Evolutionary conservation across 37 sponge, comb jelly and placozoan genomes (phyloP).

Genomic region (Haliclona indistincta): DNA sequence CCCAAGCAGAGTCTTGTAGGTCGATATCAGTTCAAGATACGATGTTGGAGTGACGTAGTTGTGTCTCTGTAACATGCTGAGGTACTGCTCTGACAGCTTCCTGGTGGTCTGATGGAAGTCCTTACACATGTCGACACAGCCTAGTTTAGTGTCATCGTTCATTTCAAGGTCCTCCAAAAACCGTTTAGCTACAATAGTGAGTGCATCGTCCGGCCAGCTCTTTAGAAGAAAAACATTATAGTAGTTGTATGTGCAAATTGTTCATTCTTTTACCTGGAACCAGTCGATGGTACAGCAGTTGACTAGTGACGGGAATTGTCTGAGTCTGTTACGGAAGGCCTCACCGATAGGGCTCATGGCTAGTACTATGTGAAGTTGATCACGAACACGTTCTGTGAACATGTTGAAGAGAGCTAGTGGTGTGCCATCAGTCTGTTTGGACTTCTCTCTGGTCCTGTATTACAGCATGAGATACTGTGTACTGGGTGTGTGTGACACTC

Average conservation of each 20-base stretch:
- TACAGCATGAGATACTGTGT: background rate
- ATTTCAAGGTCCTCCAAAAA: conserved; percentile 96
- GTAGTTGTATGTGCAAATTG: background rate
- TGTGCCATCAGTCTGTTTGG: conserved; percentile 98
- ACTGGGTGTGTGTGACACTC: conserved; percentile 10
- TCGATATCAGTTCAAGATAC: conserved; percentile 95
- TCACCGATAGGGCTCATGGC: conserved; percentile 99
- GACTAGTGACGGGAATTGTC: conserved; percentile 98
- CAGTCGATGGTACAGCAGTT: conserved; percentile 99
- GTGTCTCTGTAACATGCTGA: conserved; percentile 78
- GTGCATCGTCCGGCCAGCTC: conserved; percentile 98
- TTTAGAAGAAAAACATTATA: no score
- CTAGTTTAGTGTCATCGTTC: conserved; percentile 58
- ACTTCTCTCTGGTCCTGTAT: conserved; percentile 78
- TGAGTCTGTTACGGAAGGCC: conserved; percentile 87
- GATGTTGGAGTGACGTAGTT: conserved; percentile 99
- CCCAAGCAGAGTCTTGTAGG: conserved; percentile 90
- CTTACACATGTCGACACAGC: conserved; percentile 94
- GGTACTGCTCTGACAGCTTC: conserved; percentile 71
- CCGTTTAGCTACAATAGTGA: conserved; percentile 91
- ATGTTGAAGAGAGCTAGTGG: conserved; percentile 94
- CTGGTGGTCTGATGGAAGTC: conserved; percentile 90
- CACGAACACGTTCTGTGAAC: conserved; percentile 93
- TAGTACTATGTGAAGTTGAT: conserved; percentile 96
- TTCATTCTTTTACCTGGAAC: conserved; percentile 78